phyloP scores from a whole-genome alignment of 2,113 vertebrate genomes.

The Oncorhynchus tshawytscha region DNA sequence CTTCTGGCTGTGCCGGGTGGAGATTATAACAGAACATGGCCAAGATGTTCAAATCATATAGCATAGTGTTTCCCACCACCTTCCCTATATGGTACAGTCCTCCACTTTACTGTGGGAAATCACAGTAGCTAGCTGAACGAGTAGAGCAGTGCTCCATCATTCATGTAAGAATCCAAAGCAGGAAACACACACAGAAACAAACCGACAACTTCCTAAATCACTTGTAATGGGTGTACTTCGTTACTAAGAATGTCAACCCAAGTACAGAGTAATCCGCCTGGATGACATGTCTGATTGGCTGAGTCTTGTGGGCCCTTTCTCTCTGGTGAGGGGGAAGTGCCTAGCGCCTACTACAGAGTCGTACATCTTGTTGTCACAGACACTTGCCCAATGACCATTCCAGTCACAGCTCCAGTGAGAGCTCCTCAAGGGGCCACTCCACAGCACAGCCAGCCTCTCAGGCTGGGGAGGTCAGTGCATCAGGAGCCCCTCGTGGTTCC shows the following conservation, averaged over 20 bases:
- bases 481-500: background rate
- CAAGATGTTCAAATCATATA: no score
- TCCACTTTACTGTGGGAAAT: no score
- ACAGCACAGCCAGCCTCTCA: constrained; percentile 17
- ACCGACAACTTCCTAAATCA: constrained; percentile 11
- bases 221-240: background rate
- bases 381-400: constrained; percentile 14
- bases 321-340: background rate
- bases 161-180: no score
- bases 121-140: no score
- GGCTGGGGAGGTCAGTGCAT: background rate
- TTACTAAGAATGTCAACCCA: background rate
- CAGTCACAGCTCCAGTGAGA: constrained; percentile 3
- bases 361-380: constrained; percentile 23
- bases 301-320: background rate
- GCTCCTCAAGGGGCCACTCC: constrained; percentile 22
- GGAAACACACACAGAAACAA: background rate
- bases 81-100: no score
- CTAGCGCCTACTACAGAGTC: background rate
- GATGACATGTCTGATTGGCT: constrained; percentile 6
- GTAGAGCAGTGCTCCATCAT: no score
- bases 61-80: no score
- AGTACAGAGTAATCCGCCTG: constrained; percentile 15
- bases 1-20: no score
- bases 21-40: no score